Evolutionary conservation across 2,797 vertebrate genomes (phyloP).

Genomic region (Momotus momota): DNA sequence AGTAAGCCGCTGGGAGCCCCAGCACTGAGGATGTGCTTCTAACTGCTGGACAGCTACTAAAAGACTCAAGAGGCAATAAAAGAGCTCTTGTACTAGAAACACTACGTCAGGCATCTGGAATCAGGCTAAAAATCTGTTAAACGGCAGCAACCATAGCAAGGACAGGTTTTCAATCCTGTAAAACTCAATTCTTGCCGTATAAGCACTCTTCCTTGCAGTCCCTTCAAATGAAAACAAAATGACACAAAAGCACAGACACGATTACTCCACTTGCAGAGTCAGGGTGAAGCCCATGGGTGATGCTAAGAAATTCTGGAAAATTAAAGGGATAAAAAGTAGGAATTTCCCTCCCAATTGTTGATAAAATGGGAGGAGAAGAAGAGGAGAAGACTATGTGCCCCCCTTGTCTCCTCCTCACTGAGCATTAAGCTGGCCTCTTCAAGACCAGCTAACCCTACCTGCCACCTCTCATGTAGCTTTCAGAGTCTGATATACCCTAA

Average conservation of each 20-base stretch:
- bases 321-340: background rate
- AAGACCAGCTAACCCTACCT: background rate
- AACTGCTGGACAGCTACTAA: background rate
- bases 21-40: rapidly evolving
- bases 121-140: background rate
- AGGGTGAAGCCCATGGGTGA: background rate
- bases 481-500: background rate
- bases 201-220: background rate
- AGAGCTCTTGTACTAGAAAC: background rate
- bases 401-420: no score
- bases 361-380: background rate
- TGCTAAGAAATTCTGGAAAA: background rate
- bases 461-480: background rate
- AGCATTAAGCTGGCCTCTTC: background rate
- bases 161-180: background rate
- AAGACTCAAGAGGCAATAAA: background rate
- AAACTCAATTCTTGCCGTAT: background rate
- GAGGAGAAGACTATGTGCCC: no score
- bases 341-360: background rate
- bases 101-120: background rate
- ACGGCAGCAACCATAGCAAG: background rate
- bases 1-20: background rate
- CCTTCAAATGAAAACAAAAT: background rate
- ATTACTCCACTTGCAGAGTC: background rate
- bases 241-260: background rate